Base-by-base conservation (phyloP, 1,140 invertebrate species). In the Reticulitermes speratus region DNA sequence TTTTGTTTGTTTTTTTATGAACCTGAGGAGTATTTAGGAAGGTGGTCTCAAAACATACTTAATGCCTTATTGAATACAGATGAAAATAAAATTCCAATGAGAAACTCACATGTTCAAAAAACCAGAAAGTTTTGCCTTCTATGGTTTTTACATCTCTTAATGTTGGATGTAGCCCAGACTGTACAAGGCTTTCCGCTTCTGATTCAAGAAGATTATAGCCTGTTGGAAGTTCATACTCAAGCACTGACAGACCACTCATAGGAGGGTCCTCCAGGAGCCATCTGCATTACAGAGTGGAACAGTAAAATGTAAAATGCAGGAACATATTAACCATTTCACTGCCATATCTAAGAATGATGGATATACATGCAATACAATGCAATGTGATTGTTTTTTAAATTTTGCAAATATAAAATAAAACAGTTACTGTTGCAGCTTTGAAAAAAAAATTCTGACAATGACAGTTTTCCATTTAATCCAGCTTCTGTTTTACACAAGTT, bases 161-260 rank as follows among this genome's bases (percentile, higher is more conserved):
- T 30, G 89, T 89, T 16, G 91, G 91, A 87, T 92, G 91, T 45
- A 86, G 65, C 52, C 88, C 86, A 5, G 87, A 88, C 11, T 86
- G 86, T 8, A 90, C 89, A 65, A 93, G 90, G n/a, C 88, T 87
- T 44, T 89, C 90, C 19, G 94, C 91, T 44, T 93, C 93, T 44
- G 93, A 91, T 88, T 94, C 93, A 87, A 92, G 90, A 9, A 93
- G 89, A n/a, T 91, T 89, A 89, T 93, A 94, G 21, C 94, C 94
- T 23, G 93, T 92, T 6, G 94, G 94, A 30, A 93, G 89, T 82
- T 93, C 91, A 21, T 94, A 89, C 88, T 94, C 93, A 65, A 94
- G 88, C 0, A 94, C 92, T 19, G 93, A 90, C 23, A 93, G 89
- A 23, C 93, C 93, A 87, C 91, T 92, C 44, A 88, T 87, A 86